These are phyloP conservation scores for Enteromius paludinosus DNA, from an alignment of 2,797 vertebrate genomes.

Conservation along the genomic window DNA sequence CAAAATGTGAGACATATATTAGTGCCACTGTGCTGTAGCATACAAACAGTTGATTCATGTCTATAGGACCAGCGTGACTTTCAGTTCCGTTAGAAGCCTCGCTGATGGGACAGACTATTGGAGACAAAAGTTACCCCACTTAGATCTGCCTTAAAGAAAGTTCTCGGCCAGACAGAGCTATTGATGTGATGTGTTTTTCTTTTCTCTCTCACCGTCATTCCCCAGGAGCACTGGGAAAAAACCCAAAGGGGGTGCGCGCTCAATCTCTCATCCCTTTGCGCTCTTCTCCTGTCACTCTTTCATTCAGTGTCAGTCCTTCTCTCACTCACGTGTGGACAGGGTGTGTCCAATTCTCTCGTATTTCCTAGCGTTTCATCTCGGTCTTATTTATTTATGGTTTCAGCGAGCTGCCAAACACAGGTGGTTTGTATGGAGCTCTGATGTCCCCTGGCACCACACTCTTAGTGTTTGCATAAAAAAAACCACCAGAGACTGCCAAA, in stretches of 20 bases:
- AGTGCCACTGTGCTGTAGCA: neutral
- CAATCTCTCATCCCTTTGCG: slow-evolving; percentile 33
- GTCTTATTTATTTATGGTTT: slow-evolving; percentile 41
- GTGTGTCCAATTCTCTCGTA: slow-evolving; percentile 33
- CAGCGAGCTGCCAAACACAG: slow-evolving; percentile 30
- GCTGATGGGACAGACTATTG: slow-evolving; percentile 2
- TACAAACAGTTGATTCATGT: slow-evolving; percentile 14
- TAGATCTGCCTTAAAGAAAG: slow-evolving; percentile 31
- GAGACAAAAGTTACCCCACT: slow-evolving; percentile 22
- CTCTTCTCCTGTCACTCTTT: slow-evolving; percentile 44
- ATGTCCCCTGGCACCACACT: slow-evolving; percentile 31
- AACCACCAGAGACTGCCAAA: slow-evolving; percentile 34
- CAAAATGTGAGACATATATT: neutral
- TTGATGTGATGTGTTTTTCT: slow-evolving; percentile 54
- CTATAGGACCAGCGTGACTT: neutral
- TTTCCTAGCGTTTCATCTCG: slow-evolving; percentile 14
- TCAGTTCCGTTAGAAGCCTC: neutral
- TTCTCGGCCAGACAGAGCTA: slow-evolving; percentile 35
- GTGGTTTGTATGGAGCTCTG: slow-evolving; percentile 32
- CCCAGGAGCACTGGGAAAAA: slow-evolving; percentile 45
- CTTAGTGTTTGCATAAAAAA: slow-evolving; percentile 16
- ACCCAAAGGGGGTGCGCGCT: slow-evolving; percentile 21
- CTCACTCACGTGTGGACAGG: slow-evolving; percentile 57
- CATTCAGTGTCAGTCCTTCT: slow-evolving; percentile 41
- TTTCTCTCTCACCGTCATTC: slow-evolving; percentile 36